A percentile compares a stretch with the other conserved stretches of the same genome.
Evolutionary conservation across 2,797 vertebrate species (phyloP).

Genomic region (Notolepis coatsorum): DNA sequence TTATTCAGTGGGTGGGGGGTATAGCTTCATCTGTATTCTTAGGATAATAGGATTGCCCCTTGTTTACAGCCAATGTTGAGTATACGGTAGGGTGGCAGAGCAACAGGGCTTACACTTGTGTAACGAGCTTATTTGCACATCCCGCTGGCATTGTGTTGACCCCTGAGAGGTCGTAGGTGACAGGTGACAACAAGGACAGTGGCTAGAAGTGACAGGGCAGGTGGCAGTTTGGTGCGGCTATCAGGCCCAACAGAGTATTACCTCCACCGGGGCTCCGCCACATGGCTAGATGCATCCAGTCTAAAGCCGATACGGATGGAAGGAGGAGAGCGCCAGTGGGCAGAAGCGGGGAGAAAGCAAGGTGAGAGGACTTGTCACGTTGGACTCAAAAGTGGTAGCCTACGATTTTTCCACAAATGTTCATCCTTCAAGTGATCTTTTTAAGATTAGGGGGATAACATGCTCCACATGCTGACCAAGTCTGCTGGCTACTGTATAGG

Average conservation of each 20-base stretch:
- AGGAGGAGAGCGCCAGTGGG: too few relatives aligned
- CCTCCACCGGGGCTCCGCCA: conserved; percentile 33
- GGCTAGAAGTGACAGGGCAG: conserved; percentile 40
- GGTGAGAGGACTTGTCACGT: background rate
- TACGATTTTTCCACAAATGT: too few relatives aligned
- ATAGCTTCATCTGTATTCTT: conserved; percentile 35
- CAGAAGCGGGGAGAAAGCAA: conserved; percentile 27
- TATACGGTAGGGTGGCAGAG: conserved; percentile 25
- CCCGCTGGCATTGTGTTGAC: conserved; percentile 41
- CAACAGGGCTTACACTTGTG: conserved; percentile 62
- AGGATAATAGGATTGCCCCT: conserved; percentile 57
- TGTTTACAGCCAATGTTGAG: conserved; percentile 47
- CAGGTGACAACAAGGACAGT: conserved; percentile 25
- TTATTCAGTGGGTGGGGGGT: background rate
- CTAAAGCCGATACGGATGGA: conserved; percentile 39
- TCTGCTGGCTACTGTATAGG: conserved; percentile 22
- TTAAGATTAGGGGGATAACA: conserved; percentile 35
- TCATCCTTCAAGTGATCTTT: too few relatives aligned
- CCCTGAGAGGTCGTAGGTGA: conserved; percentile 49
- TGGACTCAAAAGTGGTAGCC: too few relatives aligned
- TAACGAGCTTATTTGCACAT: conserved; percentile 62
- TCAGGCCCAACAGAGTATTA: conserved; percentile 23
- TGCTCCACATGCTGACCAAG: conserved; percentile 32
- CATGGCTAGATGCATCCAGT: conserved; percentile 13
- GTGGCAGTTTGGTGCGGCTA: conserved; percentile 13